phyloP scores from a whole-genome alignment of 2,888 invertebrate genomes.

The Slavum lentiscoides region DNA sequence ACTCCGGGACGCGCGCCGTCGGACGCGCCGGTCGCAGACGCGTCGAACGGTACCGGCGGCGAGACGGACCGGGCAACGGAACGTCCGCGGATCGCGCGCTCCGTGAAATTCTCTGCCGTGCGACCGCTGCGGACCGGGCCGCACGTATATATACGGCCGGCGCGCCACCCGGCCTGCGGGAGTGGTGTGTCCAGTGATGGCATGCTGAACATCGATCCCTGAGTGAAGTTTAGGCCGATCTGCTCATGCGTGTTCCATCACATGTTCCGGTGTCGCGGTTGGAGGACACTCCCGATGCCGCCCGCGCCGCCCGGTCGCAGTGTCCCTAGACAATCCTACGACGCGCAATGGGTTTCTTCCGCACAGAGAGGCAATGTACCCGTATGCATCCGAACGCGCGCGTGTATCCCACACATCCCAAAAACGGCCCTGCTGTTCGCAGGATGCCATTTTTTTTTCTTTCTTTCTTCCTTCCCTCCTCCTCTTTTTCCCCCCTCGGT shows the following conservation, averaged over 20 bases:
- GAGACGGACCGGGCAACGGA: no score
- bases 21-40: no score
- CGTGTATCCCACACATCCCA: slow-evolving; percentile 48
- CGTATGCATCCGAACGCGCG: slow-evolving; percentile 51
- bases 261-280: slow-evolving; percentile 53
- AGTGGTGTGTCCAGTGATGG: slow-evolving; percentile 54
- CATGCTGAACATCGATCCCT: slow-evolving; percentile 54
- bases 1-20: background rate
- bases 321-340: slow-evolving; percentile 48
- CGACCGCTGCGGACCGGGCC: background rate
- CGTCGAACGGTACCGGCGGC: background rate
- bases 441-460: slow-evolving; percentile 43
- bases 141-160: slow-evolving; percentile 19
- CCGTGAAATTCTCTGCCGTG: background rate
- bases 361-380: slow-evolving; percentile 49
- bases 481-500: no score
- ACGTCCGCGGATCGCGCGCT: no score
- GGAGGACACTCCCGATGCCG: slow-evolving; percentile 53
- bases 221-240: slow-evolving; percentile 53
- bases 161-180: rapidly evolving
- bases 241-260: slow-evolving; percentile 53
- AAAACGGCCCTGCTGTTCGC: slow-evolving; percentile 49
- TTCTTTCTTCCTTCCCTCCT: no score
- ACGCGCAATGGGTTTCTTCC: slow-evolving; percentile 53
- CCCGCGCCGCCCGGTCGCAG: slow-evolving; percentile 49